Evolutionary conservation across 2,113 vertebrate species (phyloP).

Genomic region (Orthonyx spaldingii): DNA sequence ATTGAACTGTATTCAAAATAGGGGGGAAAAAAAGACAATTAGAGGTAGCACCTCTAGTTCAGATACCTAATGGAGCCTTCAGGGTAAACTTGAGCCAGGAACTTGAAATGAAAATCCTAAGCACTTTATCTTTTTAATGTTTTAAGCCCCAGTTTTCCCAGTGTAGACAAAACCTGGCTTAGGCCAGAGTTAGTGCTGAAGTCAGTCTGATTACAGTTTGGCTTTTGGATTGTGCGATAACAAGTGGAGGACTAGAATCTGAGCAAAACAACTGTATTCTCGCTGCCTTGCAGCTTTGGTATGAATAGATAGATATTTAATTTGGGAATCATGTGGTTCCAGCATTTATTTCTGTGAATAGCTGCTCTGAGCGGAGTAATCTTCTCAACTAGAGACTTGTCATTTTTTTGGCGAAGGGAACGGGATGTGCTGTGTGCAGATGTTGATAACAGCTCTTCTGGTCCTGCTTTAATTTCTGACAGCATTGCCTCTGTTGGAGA

Average conservation of each 20-base stretch:
- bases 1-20: background rate
- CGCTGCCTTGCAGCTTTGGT: background rate
- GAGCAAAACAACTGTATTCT: constrained; percentile 8
- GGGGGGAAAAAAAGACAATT: background rate
- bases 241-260: background rate
- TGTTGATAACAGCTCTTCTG: background rate
- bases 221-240: background rate
- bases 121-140: background rate
- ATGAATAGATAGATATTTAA: background rate
- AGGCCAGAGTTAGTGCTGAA: background rate
- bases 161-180: background rate
- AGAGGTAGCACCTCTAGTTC: background rate
- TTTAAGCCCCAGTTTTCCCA: background rate
- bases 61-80: background rate
- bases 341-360: constrained; percentile 4
- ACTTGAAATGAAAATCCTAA: background rate
- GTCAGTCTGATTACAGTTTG: background rate
- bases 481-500: background rate
- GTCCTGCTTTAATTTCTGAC: background rate
- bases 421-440: background rate
- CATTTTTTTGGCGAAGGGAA: background rate
- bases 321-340: background rate
- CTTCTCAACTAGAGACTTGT: background rate
- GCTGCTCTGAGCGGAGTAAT: background rate
- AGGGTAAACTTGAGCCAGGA: background rate